Percentiles rank a stretch among this genome's conserved stretches.
Conservation (phyloP, 2,888 invertebrate genomes). For the Kuschelorhynchus macadamiae region DNA sequence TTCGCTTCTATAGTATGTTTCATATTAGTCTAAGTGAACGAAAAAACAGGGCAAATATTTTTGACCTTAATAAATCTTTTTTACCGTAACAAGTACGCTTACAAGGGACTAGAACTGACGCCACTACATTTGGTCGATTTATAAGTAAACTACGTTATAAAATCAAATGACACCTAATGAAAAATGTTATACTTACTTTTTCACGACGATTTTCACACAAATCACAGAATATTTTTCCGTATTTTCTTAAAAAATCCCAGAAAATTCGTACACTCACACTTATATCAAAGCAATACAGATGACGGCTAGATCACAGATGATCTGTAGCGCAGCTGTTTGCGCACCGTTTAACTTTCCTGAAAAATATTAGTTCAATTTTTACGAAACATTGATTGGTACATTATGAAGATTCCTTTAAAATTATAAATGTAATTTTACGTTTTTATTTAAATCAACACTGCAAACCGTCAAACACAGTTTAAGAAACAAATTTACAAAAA, state of each 20-base stretch:
- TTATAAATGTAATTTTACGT: background rate
- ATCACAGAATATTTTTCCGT: slow-evolving; percentile 43
- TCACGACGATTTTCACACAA: slow-evolving; percentile 33
- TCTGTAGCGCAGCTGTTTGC: slow-evolving; percentile 41
- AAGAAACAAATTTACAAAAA: too few species aligned
- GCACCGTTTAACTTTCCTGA: slow-evolving; percentile 39
- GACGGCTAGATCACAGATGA: slow-evolving; percentile 47
- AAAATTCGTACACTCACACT: slow-evolving; percentile 35
- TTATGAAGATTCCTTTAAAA: background rate
- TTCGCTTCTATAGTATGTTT: background rate
- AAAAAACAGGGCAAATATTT: slow-evolving; percentile 14
- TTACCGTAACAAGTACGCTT: slow-evolving; percentile 38
- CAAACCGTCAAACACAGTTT: too few species aligned
- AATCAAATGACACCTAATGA: slow-evolving; percentile 41
- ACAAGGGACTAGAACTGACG: slow-evolving; percentile 43
- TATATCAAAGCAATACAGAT: slow-evolving; percentile 50
- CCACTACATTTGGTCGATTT: slow-evolving; percentile 41
- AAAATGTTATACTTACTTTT: slow-evolving; percentile 42
- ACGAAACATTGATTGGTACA: background rate
- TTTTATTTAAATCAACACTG: too few species aligned
- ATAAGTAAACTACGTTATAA: slow-evolving; percentile 50
- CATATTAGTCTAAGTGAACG: background rate
- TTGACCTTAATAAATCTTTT: slow-evolving; percentile 41
- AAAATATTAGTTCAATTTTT: slow-evolving; percentile 19
- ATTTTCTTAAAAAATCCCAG: slow-evolving; percentile 38